Conservation (phyloP, 2,888 invertebrate species). For the Magallana nippona region DNA sequence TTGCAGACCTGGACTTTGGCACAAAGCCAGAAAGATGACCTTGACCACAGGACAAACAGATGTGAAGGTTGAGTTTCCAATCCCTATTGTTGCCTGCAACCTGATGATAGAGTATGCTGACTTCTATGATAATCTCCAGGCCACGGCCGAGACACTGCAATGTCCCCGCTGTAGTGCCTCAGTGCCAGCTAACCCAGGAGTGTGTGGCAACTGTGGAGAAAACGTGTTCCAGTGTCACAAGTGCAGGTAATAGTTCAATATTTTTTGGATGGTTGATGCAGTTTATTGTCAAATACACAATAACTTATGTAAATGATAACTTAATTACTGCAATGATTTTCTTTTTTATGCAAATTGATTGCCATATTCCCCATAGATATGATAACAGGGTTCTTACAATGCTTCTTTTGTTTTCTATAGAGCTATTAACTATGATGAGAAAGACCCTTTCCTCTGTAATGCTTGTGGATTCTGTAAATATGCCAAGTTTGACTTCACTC, state of each 20-base stretch:
- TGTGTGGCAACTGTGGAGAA: slow-evolving; percentile 97
- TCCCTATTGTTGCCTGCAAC: slow-evolving; percentile 98
- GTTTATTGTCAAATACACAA: not conserved
- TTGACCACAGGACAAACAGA: slow-evolving; percentile 95
- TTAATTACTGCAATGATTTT: no score
- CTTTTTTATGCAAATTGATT: no score
- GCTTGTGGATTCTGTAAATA: slow-evolving; percentile 99
- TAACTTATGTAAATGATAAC: no score
- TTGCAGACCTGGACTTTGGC: slow-evolving; percentile 87
- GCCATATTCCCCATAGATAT: no score
- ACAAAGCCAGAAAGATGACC: slow-evolving; percentile 95
- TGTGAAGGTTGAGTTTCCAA: slow-evolving; percentile 93
- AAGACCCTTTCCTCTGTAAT: slow-evolving; percentile 98
- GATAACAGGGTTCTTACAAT: no score
- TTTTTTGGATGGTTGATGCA: not conserved
- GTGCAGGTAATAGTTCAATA: slow-evolving; percentile 85
- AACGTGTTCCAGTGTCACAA: slow-evolving; percentile 99
- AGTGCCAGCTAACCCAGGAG: slow-evolving; percentile 98
- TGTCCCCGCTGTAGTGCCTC: slow-evolving; percentile 97
- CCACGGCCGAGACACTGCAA: slow-evolving; percentile 95
- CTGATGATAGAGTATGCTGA: slow-evolving; percentile 99
- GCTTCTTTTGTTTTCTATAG: slow-evolving; percentile 75
- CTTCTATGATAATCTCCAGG: slow-evolving; percentile 92
- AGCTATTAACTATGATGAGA: slow-evolving; percentile 99
- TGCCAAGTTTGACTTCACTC: slow-evolving; percentile 97